Evolutionary conservation across 37 sponge, comb jelly and placozoan species (phyloP), one percentile per base, ranked within the genome.

Genomic region (Mnemiopsis leidyi): DNA sequence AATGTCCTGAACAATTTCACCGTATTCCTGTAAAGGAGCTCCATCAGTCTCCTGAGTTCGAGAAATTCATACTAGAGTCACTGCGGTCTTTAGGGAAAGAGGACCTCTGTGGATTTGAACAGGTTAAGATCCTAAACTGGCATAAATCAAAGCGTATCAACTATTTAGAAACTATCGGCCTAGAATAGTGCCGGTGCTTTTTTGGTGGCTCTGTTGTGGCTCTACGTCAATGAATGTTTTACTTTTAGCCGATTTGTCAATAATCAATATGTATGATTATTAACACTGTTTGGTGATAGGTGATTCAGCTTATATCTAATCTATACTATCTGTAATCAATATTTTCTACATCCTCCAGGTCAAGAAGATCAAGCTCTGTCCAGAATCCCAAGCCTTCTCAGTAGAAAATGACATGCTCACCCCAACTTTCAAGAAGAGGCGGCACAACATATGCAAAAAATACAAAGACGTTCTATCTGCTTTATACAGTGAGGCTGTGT

Each of bases 381-480:
- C 93, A 7, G 76, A 73, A 38, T n/a, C 61, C 1, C 30, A 20
- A 23, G 39, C 38, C 28, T 93, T 93, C 67, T 38, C 93, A 25
- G 93, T 93, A 28, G 76, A 76, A 1, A 73, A 93, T 32, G 76
- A 39, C 26, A 23, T 93, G 76, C 79, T 73, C 24, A 93, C 93
- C 9, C 93, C 93, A n/a, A 93, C 93, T 7, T 75, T 93, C 68
- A 93, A 93, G 79, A 93, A 85, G 29, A 38, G 35, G 30, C 9
- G 90, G 61, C 90, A 85, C 48, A 16, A 20, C 39, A 85, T 85
- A 35, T 25, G 26, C 0, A 13, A 85, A 3, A 13, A 23, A 20
- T 85, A 39, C 30, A 38, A 85, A 29, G 30, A 23, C 16, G 90
- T 32, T 33, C 23, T 85, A 39, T 25, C n/a, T 26, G 9, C 9